Conservation (phyloP, 2,888 invertebrate species). For the Hipparchia semele region DNA sequence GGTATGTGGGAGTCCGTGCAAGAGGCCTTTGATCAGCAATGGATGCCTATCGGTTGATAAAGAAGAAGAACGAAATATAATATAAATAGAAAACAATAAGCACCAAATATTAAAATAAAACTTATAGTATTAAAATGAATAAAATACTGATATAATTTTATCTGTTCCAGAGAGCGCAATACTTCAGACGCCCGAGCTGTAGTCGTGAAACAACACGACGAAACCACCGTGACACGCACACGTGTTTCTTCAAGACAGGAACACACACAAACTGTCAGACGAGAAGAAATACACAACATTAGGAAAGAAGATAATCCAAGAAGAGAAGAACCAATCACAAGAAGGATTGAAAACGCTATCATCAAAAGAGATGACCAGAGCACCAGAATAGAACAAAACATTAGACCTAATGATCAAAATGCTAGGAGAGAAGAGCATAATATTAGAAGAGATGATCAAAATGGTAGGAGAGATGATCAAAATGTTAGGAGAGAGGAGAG, state of each 20-base stretch:
- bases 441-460: neutral
- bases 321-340: conserved; percentile 44
- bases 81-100: too few relatives aligned
- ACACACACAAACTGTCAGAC: conserved; percentile 26
- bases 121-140: neutral
- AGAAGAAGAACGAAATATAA: too few relatives aligned
- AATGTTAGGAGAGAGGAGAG: conserved; percentile 30
- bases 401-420: neutral
- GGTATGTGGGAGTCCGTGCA: too few relatives aligned
- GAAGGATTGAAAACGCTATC: neutral
- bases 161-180: conserved; percentile 73
- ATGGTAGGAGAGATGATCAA: conserved; percentile 61
- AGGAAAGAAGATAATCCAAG: conserved; percentile 60
- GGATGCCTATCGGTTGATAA: too few relatives aligned
- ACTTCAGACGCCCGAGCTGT: conserved; percentile 74
- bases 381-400: conserved; percentile 3
- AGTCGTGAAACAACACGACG: conserved; percentile 68
- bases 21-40: too few relatives aligned
- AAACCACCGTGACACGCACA: conserved; percentile 82
- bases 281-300: conserved; percentile 41
- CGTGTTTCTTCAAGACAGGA: conserved; percentile 54
- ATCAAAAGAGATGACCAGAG: neutral
- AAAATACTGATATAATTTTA: neutral
- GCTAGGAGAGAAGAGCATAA: conserved; percentile 52
- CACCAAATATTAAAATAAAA: too few relatives aligned